Percentiles rank a stretch among this genome's conserved stretches.
Evolutionary conservation across 2,113 vertebrate genomes (phyloP).

Genomic region (Neotoma lepida): DNA sequence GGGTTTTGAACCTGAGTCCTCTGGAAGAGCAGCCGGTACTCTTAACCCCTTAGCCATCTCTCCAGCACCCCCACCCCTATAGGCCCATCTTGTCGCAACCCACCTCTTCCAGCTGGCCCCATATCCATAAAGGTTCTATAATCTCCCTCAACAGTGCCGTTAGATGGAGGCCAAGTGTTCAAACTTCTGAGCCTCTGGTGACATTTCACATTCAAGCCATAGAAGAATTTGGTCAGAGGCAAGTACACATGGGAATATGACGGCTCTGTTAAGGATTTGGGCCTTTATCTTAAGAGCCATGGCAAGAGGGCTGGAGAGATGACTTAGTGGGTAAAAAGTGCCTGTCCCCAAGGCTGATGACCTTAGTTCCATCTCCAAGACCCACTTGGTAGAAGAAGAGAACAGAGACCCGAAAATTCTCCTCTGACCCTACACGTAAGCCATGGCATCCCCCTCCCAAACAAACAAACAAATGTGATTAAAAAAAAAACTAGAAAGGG

Average conservation of each 20-base stretch:
- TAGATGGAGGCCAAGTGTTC: neutral
- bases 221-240: neutral
- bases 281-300: slow-evolving; percentile 42
- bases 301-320: neutral
- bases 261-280: neutral
- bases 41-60: no score
- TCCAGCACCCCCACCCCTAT: no score
- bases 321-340: neutral
- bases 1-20: no score
- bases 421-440: neutral
- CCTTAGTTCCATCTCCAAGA: neutral
- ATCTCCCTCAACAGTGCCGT: no score
- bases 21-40: no score
- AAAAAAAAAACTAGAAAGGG: neutral
- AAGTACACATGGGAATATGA: neutral
- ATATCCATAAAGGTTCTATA: neutral
- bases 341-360: neutral
- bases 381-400: neutral
- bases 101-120: neutral
- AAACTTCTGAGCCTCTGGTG: neutral
- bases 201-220: neutral
- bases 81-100: neutral
- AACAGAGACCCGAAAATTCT: neutral
- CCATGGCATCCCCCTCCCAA: neutral
- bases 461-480: neutral